Conservation (phyloP, 1,140 invertebrate species). For the Trichogramma pretiosum region DNA sequence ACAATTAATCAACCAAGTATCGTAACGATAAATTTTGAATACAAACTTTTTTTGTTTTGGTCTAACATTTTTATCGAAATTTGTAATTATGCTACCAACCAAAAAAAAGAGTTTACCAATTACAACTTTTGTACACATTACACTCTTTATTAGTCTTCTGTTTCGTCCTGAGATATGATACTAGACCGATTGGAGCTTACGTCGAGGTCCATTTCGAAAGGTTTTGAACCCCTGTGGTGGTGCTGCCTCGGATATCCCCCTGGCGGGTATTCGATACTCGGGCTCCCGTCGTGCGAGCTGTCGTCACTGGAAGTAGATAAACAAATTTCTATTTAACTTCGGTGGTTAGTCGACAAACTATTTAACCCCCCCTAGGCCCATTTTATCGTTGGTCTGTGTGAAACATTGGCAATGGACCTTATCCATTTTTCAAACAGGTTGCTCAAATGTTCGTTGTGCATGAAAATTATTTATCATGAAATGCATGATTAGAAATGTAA, state of each 20-base stretch:
- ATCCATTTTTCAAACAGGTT: conserved; percentile 15
- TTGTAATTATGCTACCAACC: neutral
- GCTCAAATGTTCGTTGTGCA: too few relatives aligned
- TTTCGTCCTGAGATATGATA: conserved; percentile 46
- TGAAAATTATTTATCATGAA: too few relatives aligned
- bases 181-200: conserved; percentile 49
- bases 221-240: conserved; percentile 22
- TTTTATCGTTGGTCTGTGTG: neutral
- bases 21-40: too few relatives aligned
- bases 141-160: too few relatives aligned
- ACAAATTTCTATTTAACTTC: conserved; percentile 41
- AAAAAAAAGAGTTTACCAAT: neutral
- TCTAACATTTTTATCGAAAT: too few relatives aligned
- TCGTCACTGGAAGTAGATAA: conserved; percentile 49
- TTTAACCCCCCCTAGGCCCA: neutral
- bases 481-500: too few relatives aligned
- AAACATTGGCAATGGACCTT: conserved; percentile 16
- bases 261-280: conserved; percentile 34
- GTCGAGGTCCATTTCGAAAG: conserved; percentile 50
- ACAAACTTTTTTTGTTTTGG: too few relatives aligned
- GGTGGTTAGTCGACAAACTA: conserved; percentile 8
- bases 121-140: neutral
- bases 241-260: conserved; percentile 29
- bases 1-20: too few relatives aligned
- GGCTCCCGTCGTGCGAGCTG: conserved; percentile 43